Evolutionary conservation across 2,113 vertebrate species (phyloP).

Genomic region (Ctenodactylus gundi): DNA sequence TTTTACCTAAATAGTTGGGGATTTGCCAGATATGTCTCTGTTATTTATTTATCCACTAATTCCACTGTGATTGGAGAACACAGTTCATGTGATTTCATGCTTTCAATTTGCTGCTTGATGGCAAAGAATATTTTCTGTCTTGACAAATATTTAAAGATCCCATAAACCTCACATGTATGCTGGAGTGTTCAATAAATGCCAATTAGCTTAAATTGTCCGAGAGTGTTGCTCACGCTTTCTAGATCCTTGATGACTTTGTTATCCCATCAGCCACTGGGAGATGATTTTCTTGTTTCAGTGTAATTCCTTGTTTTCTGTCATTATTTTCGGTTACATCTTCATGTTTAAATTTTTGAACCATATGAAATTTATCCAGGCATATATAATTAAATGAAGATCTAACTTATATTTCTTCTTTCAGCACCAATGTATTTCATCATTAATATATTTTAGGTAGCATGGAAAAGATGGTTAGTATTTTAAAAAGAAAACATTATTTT

Average conservation of each 20-base stretch:
- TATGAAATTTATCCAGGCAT: neutral
- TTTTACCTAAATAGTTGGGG: neutral
- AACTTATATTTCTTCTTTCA: neutral
- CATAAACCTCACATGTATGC: neutral
- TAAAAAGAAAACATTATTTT: neutral
- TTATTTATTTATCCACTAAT: neutral
- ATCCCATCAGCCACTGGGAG: neutral
- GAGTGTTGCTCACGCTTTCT: neutral
- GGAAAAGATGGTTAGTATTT: neutral
- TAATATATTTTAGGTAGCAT: neutral
- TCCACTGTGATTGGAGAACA: neutral
- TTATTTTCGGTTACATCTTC: slow-evolving; percentile 8
- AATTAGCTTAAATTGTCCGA: neutral
- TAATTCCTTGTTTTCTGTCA: neutral
- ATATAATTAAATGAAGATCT: neutral
- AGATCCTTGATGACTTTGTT: neutral
- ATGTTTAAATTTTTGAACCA: neutral
- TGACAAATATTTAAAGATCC: neutral
- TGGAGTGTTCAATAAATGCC: neutral
- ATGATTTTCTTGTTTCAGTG: neutral
- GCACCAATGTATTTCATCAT: neutral
- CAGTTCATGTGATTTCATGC: neutral
- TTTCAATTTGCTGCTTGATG: slow-evolving; percentile 11
- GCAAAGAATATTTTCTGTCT: neutral
- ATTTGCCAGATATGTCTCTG: neutral